Base-by-base conservation (phyloP, 2,888 invertebrate genomes). In the Stenodera caucasica region DNA sequence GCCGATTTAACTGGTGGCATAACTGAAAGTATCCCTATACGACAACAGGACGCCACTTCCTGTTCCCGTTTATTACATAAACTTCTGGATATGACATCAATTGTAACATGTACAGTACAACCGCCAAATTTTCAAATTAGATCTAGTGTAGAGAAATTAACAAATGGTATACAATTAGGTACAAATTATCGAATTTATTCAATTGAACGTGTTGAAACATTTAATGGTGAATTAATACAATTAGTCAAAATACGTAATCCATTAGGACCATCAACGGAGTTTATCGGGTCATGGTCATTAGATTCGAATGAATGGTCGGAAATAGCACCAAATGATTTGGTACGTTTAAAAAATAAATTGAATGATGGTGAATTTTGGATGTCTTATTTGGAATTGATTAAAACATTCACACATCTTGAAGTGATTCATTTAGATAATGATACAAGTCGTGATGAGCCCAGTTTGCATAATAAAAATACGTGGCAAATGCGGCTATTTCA, bases 401-500 rank as follows among this genome's bases (percentile, higher is more conserved):
- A 90, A 71, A 88, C 90, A 0, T 95, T 94, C 78, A 89, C 90
- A 3, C 88, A 90, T 68, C 80, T 96, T 68, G 94, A 95, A 81
- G 87, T 91, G 29, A 90, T 94, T 1, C 93, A 95, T 77, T 82
- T 96, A 66, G 95, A 94, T 75, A 89, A 87, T 26, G 94, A 96
- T 73, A 94, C 94, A 2, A 90, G 92, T 68, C 84, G 90, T 72
- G 92, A 93, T 68, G 96, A 96, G 75, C 88, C 90, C 0, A 90
- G 90, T 15, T 82, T 95, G 37, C 86, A 88, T 67, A 86, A 87
- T 67, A 90, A 91, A 66, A 88, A 88, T 68, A 90, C 91, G 49
- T 96, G 95, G 95, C 91, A 92, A 77, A 91, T 94, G 87, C 86
- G 90, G 72, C 86, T 93, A 76, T 92, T 90, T 76, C 92, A 94